These are phyloP conservation scores for Rhea pennata DNA, from an alignment of 2,113 vertebrate species.

Conservation along the genomic window DNA sequence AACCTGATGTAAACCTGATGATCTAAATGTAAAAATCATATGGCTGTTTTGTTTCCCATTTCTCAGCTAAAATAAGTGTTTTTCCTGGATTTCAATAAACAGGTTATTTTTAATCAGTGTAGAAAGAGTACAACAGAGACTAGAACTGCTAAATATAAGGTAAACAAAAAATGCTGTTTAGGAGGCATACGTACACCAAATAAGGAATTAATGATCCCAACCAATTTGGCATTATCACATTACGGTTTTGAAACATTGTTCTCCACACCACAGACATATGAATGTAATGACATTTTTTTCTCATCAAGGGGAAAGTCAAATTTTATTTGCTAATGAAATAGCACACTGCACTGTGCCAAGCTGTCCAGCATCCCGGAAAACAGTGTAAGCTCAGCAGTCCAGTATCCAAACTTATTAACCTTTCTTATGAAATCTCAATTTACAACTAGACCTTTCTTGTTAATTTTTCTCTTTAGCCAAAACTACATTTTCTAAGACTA, in stretches of 20 bases:
- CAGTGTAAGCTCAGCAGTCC: neutral
- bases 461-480: neutral
- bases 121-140: constrained; percentile 6
- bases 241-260: constrained; percentile 52
- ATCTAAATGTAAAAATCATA: constrained; percentile 19
- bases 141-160: constrained; percentile 46
- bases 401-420: neutral
- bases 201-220: constrained; percentile 67
- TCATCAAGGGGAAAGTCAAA: neutral
- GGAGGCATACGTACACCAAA: constrained; percentile 48
- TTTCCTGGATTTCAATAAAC: constrained; percentile 35
- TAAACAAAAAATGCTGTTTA: constrained; percentile 53
- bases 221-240: constrained; percentile 9
- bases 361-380: neutral
- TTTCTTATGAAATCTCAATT: neutral
- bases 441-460: neutral
- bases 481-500: neutral
- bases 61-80: neutral
- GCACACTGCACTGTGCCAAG: neutral
- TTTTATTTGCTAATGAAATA: constrained; percentile 40
- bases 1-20: too few species aligned
- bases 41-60: neutral
- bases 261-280: neutral
- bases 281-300: neutral
- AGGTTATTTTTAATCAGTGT: constrained; percentile 16